Percentiles rank a stretch among this genome's conserved stretches.
Evolutionary conservation across 2,888 invertebrate species (phyloP).

Genomic region (Cryptus viduatorius): DNA sequence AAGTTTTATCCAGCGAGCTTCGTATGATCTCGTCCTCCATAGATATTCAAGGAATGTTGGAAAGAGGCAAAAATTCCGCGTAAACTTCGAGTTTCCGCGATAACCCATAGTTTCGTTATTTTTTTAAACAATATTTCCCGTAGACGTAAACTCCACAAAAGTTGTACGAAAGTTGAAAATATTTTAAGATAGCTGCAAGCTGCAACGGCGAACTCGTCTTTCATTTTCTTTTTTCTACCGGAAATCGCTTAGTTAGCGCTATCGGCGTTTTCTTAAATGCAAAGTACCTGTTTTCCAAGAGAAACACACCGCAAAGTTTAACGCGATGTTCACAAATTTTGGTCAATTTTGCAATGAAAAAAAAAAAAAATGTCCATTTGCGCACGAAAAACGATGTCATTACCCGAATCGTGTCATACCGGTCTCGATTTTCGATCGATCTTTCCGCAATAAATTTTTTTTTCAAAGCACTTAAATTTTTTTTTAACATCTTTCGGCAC

Average conservation of each 20-base stretch:
- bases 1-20: constrained; percentile 15
- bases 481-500: too few species aligned
- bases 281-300: not conserved
- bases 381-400: too few species aligned
- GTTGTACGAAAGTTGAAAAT: constrained; percentile 1
- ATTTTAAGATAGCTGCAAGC: not conserved
- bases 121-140: not conserved
- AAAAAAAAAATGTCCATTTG: too few species aligned
- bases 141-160: not conserved
- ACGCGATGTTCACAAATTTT: not conserved
- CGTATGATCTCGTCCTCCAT: constrained; percentile 3
- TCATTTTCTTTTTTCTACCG: not conserved
- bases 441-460: too few species aligned
- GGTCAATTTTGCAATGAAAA: too few species aligned
- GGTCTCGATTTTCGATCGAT: too few species aligned
- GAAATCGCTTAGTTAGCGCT: constrained; percentile 1
- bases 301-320: not conserved
- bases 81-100: not conserved
- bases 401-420: too few species aligned
- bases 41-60: not conserved
- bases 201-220: not conserved
- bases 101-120: not conserved
- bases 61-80: constrained; percentile 1
- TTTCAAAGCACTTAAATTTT: too few species aligned
- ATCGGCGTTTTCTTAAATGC: constrained; percentile 17